phyloP scores from a whole-genome alignment of 2,888 invertebrate genomes.

The Nomada flava region DNA sequence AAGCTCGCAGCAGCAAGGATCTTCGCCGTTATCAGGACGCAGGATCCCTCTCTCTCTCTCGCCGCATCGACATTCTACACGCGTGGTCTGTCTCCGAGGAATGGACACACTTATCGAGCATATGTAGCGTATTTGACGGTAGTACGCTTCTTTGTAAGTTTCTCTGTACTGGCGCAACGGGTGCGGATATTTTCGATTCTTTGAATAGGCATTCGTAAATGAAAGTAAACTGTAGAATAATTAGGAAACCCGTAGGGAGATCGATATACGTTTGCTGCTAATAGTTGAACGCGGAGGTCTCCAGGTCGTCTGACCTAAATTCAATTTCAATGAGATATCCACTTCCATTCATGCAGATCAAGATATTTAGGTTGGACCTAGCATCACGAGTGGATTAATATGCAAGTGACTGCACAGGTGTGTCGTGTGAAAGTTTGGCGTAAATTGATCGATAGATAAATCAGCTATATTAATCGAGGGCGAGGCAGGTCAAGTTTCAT shows the following conservation, averaged over 20 bases:
- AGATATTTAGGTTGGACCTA: conserved; percentile 56
- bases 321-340: conserved; percentile 39
- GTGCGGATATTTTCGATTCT: too few species aligned
- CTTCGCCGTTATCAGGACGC: conserved; percentile 41
- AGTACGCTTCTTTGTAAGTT: background rate
- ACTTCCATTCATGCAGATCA: conserved; percentile 12
- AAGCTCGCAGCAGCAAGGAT: conserved; percentile 13
- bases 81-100: too few species aligned
- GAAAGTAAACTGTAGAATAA: conserved; percentile 18
- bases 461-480: conserved; percentile 42
- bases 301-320: conserved; percentile 36
- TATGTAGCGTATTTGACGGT: background rate
- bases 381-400: conserved; percentile 58
- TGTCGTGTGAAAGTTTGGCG: conserved; percentile 37
- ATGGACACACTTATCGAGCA: too few species aligned
- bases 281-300: background rate
- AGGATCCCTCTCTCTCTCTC: conserved; percentile 37
- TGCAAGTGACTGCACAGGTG: conserved; percentile 47
- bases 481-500: conserved; percentile 22
- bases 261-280: conserved; percentile 14
- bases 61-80: background rate
- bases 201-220: background rate
- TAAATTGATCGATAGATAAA: conserved; percentile 47
- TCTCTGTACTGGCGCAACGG: too few species aligned
- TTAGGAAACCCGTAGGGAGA: background rate